Evolutionary conservation across 2,888 invertebrate species (phyloP).

Genomic region (Euzophera pinguis): DNA sequence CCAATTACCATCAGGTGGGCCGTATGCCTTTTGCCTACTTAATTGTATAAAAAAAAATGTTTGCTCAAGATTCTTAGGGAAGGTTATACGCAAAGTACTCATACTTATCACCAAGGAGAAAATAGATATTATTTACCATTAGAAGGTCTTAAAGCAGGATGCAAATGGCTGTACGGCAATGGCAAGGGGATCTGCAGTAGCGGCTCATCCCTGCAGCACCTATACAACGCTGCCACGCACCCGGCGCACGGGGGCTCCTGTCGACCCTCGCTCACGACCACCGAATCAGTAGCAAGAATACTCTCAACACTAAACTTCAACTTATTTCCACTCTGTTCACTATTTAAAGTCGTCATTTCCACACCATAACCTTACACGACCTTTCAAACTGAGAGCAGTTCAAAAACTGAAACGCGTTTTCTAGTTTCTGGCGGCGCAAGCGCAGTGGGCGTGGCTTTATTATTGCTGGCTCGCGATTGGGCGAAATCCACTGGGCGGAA

Average conservation of each 20-base stretch:
- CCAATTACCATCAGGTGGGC: too few species aligned
- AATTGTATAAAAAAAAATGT: too few species aligned
- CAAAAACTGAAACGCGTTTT: conserved; percentile 53
- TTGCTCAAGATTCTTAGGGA: too few species aligned
- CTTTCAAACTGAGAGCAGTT: conserved; percentile 37
- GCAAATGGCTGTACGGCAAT: conserved; percentile 62
- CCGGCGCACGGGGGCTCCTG: conserved; percentile 80
- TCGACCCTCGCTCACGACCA: conserved; percentile 32
- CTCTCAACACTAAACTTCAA: conserved; percentile 87
- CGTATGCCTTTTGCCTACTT: too few species aligned
- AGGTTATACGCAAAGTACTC: too few species aligned
- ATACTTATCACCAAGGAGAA: too few species aligned
- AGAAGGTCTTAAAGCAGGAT: conserved; percentile 68
- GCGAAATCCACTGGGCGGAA: conserved; percentile 45
- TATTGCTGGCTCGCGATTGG: conserved; percentile 52
- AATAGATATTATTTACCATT: conserved; percentile 40
- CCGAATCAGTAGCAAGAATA: conserved; percentile 78
- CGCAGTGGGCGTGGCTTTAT: conserved; percentile 64
- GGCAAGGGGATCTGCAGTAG: conserved; percentile 58
- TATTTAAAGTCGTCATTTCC: conserved; percentile 58
- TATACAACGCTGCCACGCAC: conserved; percentile 82
- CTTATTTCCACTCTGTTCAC: conserved; percentile 60
- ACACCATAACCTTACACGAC: conserved; percentile 20
- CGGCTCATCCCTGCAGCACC: conserved; percentile 80
- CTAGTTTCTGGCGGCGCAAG: conserved; percentile 45